phyloP scores from a whole-genome alignment of 2,888 invertebrate species.

The Lithodes maja region DNA sequence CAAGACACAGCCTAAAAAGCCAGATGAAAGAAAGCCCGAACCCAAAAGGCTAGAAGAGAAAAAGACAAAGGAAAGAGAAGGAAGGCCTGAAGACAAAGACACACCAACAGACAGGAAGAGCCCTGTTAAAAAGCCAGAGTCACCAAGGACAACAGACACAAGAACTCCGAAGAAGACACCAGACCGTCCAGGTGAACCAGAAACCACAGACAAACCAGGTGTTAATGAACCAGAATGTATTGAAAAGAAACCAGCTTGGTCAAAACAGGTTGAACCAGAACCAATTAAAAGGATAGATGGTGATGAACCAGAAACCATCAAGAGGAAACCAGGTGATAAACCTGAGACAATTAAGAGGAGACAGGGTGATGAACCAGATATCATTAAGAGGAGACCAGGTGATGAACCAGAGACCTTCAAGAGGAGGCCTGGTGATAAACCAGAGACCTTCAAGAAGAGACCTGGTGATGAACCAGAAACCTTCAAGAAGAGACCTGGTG shows the following conservation, averaged over 20 bases:
- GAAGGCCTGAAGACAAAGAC: neutral
- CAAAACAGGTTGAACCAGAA: neutral
- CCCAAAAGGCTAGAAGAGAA: neutral
- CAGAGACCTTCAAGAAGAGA: slow-evolving; percentile 37
- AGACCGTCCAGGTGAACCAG: slow-evolving; percentile 50
- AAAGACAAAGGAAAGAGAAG: neutral
- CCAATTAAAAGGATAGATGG: neutral
- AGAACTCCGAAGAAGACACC: slow-evolving; percentile 20
- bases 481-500: slow-evolving; percentile 9
- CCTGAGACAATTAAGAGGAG: slow-evolving; percentile 11
- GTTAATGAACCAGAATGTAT: slow-evolving; percentile 12
- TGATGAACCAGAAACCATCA: slow-evolving; percentile 10
- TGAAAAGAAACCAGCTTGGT: neutral
- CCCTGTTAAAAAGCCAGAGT: neutral
- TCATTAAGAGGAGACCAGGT: slow-evolving; percentile 19
- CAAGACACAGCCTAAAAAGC: neutral
- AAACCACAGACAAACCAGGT: neutral
- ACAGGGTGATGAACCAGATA: slow-evolving; percentile 66
- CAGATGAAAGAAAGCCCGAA: slow-evolving; percentile 13
- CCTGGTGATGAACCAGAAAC: slow-evolving; percentile 33
- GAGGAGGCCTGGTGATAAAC: slow-evolving; percentile 1
- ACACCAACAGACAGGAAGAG: too few relatives aligned
- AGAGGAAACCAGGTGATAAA: slow-evolving; percentile 20
- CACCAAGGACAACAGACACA: slow-evolving; percentile 59
- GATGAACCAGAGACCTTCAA: slow-evolving; percentile 41